Evolutionary conservation across 2,797 vertebrate genomes (phyloP).

Genomic region (Manis crassicaudata): DNA sequence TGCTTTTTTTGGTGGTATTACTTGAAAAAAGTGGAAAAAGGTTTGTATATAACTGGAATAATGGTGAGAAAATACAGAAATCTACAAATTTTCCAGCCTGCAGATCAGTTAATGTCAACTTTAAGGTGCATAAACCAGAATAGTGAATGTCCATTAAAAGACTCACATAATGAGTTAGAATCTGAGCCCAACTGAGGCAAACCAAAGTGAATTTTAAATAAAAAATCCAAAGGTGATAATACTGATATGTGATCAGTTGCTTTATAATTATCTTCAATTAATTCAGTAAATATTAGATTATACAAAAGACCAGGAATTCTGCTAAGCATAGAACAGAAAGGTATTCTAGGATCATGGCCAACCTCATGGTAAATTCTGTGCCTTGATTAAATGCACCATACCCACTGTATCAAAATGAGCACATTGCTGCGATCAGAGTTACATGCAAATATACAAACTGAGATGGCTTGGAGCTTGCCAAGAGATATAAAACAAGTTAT

Average conservation of each 20-base stretch:
- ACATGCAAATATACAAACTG: background rate
- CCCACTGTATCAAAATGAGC: background rate
- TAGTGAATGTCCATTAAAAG: background rate
- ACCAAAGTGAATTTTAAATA: background rate
- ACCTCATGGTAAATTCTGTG: background rate
- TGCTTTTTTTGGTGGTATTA: background rate
- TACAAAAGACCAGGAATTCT: background rate
- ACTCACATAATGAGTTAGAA: background rate
- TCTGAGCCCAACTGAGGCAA: background rate
- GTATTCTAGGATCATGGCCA: background rate
- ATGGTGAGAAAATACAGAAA: background rate
- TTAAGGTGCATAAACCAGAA: background rate
- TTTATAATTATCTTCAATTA: background rate
- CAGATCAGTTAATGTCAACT: background rate
- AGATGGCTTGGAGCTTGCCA: background rate
- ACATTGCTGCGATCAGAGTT: background rate
- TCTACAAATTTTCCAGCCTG: background rate
- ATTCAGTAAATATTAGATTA: conserved; percentile 6
- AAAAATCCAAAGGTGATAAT: background rate
- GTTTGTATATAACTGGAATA: background rate
- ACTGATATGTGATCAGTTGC: background rate
- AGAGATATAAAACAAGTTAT: background rate
- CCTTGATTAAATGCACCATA: background rate
- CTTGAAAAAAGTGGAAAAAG: background rate
- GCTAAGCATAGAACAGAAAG: background rate